phyloP scores from a whole-genome alignment of 2,888 invertebrate genomes.

The Mechanitis mazaeus region DNA sequence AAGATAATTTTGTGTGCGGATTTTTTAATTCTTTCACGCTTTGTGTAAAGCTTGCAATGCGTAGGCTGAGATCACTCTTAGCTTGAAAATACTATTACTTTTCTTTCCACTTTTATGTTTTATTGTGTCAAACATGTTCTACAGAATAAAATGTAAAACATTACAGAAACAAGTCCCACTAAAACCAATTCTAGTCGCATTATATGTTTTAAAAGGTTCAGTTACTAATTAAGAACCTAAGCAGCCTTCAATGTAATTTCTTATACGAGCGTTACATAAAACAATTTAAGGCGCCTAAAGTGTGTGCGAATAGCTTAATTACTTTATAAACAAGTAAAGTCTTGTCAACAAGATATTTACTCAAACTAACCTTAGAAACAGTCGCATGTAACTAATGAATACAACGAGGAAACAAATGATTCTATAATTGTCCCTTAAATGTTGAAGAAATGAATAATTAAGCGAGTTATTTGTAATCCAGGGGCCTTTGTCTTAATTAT shows the following conservation, averaged over 20 bases:
- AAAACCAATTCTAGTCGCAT: slow-evolving; percentile 50
- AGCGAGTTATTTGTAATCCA: slow-evolving; percentile 57
- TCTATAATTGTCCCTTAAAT: slow-evolving; percentile 51
- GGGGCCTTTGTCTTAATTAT: slow-evolving; percentile 72
- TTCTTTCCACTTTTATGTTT: slow-evolving; percentile 13
- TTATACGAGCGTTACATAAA: slow-evolving; percentile 61
- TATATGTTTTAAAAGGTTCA: slow-evolving; percentile 48
- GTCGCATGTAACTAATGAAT: not conserved
- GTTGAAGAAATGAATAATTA: slow-evolving; percentile 68
- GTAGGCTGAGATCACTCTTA: slow-evolving; percentile 32
- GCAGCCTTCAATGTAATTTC: slow-evolving; percentile 70
- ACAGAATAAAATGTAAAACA: slow-evolving; percentile 6
- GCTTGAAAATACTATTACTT: slow-evolving; percentile 20
- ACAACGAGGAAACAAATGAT: slow-evolving; percentile 8
- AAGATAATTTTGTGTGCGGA: slow-evolving; percentile 72
- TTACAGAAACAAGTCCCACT: slow-evolving; percentile 32
- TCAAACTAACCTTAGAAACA: slow-evolving; percentile 4
- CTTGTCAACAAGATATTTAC: slow-evolving; percentile 38
- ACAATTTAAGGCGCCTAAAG: slow-evolving; percentile 63
- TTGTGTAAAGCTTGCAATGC: slow-evolving; percentile 37
- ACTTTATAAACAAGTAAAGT: slow-evolving; percentile 67
- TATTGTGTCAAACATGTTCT: slow-evolving; percentile 8
- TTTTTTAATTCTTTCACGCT: slow-evolving; percentile 57
- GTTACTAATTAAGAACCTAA: slow-evolving; percentile 69
- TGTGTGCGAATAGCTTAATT: slow-evolving; percentile 48